Evolutionary conservation across 35 echinoderm and acorn worm species (phyloP).

Genomic region (Heliocidaris tuberculata): DNA sequence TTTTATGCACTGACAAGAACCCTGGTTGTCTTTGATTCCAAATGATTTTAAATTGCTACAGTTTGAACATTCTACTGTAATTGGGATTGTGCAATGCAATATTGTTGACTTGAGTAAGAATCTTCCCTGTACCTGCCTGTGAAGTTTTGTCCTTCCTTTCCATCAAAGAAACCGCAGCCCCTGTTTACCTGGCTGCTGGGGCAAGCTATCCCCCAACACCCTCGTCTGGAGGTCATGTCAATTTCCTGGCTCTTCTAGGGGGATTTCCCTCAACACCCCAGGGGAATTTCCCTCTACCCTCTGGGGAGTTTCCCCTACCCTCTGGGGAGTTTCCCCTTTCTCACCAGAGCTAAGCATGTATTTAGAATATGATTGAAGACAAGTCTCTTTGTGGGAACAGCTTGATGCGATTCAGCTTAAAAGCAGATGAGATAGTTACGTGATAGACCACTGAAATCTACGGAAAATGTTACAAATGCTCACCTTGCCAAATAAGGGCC

Average conservation of each 20-base stretch:
- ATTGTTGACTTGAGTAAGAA: neutral
- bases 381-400: neutral
- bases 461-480: neutral
- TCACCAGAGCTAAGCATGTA: neutral
- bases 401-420: neutral
- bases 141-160: too few relatives aligned
- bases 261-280: neutral
- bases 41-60: too few relatives aligned
- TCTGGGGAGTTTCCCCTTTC: neutral
- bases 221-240: constrained; percentile 21
- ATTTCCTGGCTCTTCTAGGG: constrained; percentile 19
- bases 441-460: neutral
- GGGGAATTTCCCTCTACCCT: neutral
- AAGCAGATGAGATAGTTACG: neutral
- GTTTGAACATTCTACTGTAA: neutral
- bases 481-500: neutral
- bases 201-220: neutral
- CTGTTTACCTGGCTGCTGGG: neutral
- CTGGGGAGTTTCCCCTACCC: neutral
- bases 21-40: too few relatives aligned
- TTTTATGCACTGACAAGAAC: too few relatives aligned
- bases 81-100: neutral
- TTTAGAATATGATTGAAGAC: neutral
- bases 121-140: neutral
- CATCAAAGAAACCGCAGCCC: neutral